Base-by-base conservation (phyloP, 2,888 invertebrate species). In the Hydrotaea diabolus region DNA sequence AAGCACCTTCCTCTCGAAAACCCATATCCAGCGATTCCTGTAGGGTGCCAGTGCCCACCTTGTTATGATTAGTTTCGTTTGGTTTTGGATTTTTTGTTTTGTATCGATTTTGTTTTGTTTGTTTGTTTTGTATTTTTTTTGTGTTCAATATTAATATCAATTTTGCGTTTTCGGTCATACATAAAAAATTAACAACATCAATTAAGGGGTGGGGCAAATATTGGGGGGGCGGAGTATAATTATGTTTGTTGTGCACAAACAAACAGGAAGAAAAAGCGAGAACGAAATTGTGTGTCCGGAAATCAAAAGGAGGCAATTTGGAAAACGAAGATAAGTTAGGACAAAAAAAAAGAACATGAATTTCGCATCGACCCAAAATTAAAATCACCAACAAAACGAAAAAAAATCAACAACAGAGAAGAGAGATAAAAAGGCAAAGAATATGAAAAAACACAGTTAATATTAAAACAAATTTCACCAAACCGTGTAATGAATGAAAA, bases 1-100 rank as follows among this genome's bases (percentile, higher is more conserved):
- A 94, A n/a, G 96, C 95, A 88, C 97, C 97, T 92, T 97, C 97
- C 90, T 96, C 95, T 77, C 94, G 94, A 91, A 95, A 95, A 82
- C 94, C 95, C 85, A 94, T 93, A 76, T 91, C 92, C 88, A 93
- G 92, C 86, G 92, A 90, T 91, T 93, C 93, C 92, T 92, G 92
- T 89, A 92, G 91, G 89, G 91, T 93, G 89, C 94, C 94, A 90
- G 92, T 93, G 88, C 93, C 93, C 89, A 93, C 93, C 92, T 92
- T 92, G 88, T 91, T 89, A 89, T 89, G 87, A 91, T 90, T 91
- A 91, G 90, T 86, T 85, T 85, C 90, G 39, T 39, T 39, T 11
- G 36, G 8, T 39, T 49, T 49, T 73, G 78, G 7, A 11, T 82
- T 87, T 78, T 21, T 8, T 23, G 8, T 64, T 39, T 39, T 57